Conservation (phyloP, 2,888 invertebrate genomes). For the Synergus umbraculus region DNA sequence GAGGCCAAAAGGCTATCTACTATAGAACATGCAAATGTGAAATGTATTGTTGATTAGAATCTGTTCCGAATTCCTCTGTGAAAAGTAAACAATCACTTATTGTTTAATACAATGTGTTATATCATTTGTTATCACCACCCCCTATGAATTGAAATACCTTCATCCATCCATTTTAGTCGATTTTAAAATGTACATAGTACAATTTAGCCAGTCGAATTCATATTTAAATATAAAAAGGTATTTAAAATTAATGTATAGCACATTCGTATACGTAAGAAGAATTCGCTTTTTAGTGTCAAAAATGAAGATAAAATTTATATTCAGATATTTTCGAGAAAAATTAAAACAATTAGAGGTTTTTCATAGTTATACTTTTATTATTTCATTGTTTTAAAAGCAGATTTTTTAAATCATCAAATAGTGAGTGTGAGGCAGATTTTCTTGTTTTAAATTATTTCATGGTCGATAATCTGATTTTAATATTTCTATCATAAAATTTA, state of each 20-base stretch:
- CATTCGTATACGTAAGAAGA: too few relatives aligned
- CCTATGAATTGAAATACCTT: not conserved
- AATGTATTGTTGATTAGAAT: constrained; percentile 61
- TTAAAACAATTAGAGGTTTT: too few relatives aligned
- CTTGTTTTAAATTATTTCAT: too few relatives aligned
- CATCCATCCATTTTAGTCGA: not conserved
- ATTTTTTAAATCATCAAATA: too few relatives aligned
- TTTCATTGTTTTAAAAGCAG: too few relatives aligned
- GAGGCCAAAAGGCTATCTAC: constrained; percentile 67
- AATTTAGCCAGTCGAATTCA: not conserved
- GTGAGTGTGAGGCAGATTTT: too few relatives aligned
- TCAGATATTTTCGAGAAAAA: too few relatives aligned
- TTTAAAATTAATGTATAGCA: not conserved
- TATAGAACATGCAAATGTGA: constrained; percentile 51
- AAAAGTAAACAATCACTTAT: constrained; percentile 49
- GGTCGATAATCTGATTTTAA: too few relatives aligned
- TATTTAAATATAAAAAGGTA: not conserved
- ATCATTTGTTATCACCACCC: constrained; percentile 25
- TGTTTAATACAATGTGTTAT: not conserved
- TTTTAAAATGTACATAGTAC: not conserved
- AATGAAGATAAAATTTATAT: too few relatives aligned
- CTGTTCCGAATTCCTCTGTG: constrained; percentile 53
- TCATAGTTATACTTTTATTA: too few relatives aligned
- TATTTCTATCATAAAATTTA: too few relatives aligned
- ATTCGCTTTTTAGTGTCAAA: too few relatives aligned